Conservation (phyloP, 2,113 vertebrate genomes). For the Mustelus asterias region DNA sequence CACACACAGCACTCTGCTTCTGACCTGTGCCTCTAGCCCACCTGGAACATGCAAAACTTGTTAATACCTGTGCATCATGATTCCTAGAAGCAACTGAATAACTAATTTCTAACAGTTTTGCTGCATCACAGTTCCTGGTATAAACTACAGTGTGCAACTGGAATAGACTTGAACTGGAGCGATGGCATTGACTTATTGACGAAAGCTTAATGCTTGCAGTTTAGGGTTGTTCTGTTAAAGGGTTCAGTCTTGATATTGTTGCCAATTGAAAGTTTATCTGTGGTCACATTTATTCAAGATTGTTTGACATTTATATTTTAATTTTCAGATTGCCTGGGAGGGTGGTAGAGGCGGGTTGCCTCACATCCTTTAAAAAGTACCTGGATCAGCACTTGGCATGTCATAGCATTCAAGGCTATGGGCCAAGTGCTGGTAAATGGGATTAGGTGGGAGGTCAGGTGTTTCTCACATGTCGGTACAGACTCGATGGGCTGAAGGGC, state of each 20-base stretch:
- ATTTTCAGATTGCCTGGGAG: neutral
- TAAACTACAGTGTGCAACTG: neutral
- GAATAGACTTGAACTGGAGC: neutral
- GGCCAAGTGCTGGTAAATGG: too few relatives aligned
- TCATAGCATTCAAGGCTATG: too few relatives aligned
- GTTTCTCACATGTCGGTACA: too few relatives aligned
- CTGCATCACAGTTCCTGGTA: neutral
- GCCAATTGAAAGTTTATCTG: too few relatives aligned
- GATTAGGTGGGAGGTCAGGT: too few relatives aligned
- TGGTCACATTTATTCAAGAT: neutral
- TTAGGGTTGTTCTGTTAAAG: neutral
- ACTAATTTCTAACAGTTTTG: neutral
- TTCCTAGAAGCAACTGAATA: neutral
- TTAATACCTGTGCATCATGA: neutral
- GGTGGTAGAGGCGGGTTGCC: too few relatives aligned
- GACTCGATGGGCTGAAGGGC: too few relatives aligned
- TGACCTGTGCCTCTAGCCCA: too few relatives aligned
- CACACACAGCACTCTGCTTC: too few relatives aligned
- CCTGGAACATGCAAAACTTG: neutral
- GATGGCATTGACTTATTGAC: neutral
- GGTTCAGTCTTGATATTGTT: neutral
- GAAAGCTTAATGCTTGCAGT: neutral
- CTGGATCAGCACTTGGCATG: too few relatives aligned
- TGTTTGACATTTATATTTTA: neutral
- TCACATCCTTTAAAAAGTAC: too few relatives aligned